Conservation (phyloP, 2,888 invertebrate species). For the Drosophila infuscata region DNA sequence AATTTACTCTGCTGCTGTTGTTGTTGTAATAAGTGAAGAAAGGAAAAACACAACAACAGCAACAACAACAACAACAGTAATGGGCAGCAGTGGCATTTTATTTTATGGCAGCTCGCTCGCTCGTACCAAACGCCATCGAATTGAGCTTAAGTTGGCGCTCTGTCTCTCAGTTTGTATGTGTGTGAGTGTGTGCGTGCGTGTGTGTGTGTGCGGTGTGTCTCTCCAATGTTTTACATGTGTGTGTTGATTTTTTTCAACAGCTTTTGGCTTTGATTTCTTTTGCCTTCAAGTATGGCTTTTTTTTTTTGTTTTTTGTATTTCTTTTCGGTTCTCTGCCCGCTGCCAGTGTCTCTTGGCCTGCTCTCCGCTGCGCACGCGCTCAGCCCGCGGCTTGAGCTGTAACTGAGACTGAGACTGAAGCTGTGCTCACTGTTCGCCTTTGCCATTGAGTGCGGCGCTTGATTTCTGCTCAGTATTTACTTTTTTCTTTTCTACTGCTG, state of each 20-base stretch:
- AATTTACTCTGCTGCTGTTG: slow-evolving; percentile 49
- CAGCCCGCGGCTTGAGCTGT: slow-evolving; percentile 44
- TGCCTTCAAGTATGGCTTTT: slow-evolving; percentile 46
- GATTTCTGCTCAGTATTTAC: slow-evolving; percentile 54
- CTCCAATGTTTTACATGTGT: slow-evolving; percentile 30
- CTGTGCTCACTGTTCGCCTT: slow-evolving; percentile 40
- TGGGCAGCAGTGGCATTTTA: slow-evolving; percentile 56
- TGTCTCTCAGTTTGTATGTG: slow-evolving; percentile 45
- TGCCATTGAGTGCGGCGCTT: slow-evolving; percentile 68
- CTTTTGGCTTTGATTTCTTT: slow-evolving; percentile 77
- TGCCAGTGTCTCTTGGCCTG: slow-evolving; percentile 26
- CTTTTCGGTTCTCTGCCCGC: slow-evolving; percentile 35
- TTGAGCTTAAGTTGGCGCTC: slow-evolving; percentile 68
- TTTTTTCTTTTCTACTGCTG: slow-evolving; percentile 12
- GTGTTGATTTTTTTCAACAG: slow-evolving; percentile 56
- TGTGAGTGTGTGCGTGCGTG: background rate
- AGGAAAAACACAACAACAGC: slow-evolving; percentile 46
- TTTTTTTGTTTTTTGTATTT: slow-evolving; percentile 49
- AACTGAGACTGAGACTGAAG: slow-evolving; percentile 43
- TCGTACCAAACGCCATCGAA: slow-evolving; percentile 79
- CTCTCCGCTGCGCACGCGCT: slow-evolving; percentile 68
- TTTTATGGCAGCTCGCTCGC: slow-evolving; percentile 64
- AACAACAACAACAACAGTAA: slow-evolving; percentile 8
- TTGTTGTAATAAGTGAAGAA: slow-evolving; percentile 70
- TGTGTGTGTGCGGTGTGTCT: slow-evolving; percentile 17